phyloP scores from a whole-genome alignment of 2,113 vertebrate genomes.

The Neoarius graeffei region DNA sequence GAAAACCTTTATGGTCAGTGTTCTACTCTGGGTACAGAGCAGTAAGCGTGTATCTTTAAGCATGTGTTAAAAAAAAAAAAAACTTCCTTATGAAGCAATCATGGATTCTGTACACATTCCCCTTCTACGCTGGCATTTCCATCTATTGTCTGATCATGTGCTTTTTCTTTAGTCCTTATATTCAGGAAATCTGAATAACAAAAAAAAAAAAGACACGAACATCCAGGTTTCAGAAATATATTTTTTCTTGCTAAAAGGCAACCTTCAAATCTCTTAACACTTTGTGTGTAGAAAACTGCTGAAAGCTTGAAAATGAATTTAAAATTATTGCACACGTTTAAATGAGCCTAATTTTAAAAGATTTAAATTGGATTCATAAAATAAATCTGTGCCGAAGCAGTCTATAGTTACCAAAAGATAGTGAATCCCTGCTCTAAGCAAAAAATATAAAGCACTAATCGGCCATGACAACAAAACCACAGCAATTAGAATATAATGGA shows the following conservation, averaged over 20 bases:
- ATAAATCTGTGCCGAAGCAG: too few relatives aligned
- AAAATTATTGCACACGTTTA: too few relatives aligned
- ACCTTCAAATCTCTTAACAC: neutral
- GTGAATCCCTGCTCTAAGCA: too few relatives aligned
- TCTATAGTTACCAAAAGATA: too few relatives aligned
- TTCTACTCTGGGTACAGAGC: neutral
- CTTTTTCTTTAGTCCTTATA: neutral
- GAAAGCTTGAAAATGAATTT: too few relatives aligned
- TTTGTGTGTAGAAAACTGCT: neutral
- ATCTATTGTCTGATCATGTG: slow-evolving; percentile 61
- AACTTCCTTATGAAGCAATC: slow-evolving; percentile 47
- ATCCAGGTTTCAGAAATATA: neutral
- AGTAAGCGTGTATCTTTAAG: neutral
- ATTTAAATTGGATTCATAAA: too few relatives aligned
- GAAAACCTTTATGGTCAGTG: neutral
- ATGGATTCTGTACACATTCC: slow-evolving; percentile 32
- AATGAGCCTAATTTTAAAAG: too few relatives aligned
- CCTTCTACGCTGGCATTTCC: slow-evolving; percentile 55
- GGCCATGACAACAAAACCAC: too few relatives aligned
- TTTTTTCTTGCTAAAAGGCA: neutral
- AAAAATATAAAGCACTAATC: too few relatives aligned
- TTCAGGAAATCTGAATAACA: neutral
- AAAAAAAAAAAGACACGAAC: neutral
- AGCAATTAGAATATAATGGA: too few relatives aligned
- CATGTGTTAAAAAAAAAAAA: slow-evolving; percentile 6